Evolutionary conservation across 2,888 invertebrate genomes (phyloP).

Genomic region (Ethmia dodecea): DNA sequence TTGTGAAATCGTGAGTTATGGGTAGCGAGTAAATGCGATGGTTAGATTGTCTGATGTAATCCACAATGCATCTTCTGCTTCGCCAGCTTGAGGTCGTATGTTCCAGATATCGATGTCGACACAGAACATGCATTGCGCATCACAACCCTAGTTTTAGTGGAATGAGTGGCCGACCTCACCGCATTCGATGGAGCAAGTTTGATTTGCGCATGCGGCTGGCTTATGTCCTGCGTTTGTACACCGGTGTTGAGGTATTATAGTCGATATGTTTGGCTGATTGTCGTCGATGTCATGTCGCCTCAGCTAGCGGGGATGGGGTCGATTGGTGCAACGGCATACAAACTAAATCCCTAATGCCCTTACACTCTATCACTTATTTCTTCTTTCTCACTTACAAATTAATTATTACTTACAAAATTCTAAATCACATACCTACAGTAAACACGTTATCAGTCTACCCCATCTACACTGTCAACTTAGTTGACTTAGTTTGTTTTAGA

Average conservation of each 20-base stretch:
- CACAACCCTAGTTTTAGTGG: constrained; percentile 70
- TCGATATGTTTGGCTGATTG: constrained; percentile 60
- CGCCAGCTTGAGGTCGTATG: constrained; percentile 29
- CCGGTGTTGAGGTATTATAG: constrained; percentile 58
- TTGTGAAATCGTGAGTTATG: constrained; percentile 27
- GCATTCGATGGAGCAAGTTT: constrained; percentile 74
- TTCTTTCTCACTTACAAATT: no score
- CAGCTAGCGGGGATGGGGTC: constrained; percentile 49
- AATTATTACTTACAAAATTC: not conserved
- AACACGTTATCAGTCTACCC: constrained; percentile 50
- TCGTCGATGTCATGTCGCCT: constrained; percentile 65
- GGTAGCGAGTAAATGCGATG: constrained; percentile 15
- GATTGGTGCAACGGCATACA: constrained; percentile 49
- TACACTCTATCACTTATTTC: no score
- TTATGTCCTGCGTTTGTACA: constrained; percentile 70
- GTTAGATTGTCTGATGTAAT: constrained; percentile 41
- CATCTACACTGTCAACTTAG: constrained; percentile 41
- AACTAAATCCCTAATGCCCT: no score
- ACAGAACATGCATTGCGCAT: constrained; percentile 68
- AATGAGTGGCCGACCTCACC: constrained; percentile 76
- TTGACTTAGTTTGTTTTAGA: constrained; percentile 40
- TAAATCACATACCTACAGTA: constrained; percentile 4
- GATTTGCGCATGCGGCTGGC: constrained; percentile 75
- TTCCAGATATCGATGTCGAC: constrained; percentile 43
- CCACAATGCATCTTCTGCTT: constrained; percentile 42